phyloP scores from a whole-genome alignment of 2,797 vertebrate species.

The Pteropus rufus region DNA sequence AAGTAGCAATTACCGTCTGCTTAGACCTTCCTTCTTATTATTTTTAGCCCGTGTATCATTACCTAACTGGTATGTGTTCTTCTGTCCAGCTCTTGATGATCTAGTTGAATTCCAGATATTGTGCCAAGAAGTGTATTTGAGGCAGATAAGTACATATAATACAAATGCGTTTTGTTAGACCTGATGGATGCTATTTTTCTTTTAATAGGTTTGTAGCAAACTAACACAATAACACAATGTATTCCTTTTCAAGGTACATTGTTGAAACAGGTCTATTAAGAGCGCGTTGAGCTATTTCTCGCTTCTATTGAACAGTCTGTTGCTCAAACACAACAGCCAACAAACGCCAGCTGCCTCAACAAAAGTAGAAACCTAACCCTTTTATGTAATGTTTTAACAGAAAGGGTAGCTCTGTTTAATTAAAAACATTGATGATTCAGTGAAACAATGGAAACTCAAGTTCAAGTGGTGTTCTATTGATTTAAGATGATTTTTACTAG shows the following conservation, averaged over 20 bases:
- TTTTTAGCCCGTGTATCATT: constrained; percentile 67
- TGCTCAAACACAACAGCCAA: constrained; percentile 78
- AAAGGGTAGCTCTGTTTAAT: constrained; percentile 75
- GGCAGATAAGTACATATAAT: constrained; percentile 77
- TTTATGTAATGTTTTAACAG: constrained; percentile 71
- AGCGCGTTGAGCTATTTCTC: constrained; percentile 58
- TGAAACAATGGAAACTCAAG: constrained; percentile 72
- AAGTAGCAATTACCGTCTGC: constrained; percentile 41
- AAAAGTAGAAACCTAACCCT: constrained; percentile 71
- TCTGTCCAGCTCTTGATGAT: constrained; percentile 69
- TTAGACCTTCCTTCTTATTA: constrained; percentile 57
- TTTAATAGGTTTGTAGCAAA: constrained; percentile 76
- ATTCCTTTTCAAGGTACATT: constrained; percentile 74
- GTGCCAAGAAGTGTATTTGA: constrained; percentile 79
- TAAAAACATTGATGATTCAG: constrained; percentile 76
- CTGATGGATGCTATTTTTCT: constrained; percentile 76
- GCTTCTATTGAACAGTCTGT: constrained; percentile 66
- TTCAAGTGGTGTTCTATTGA: constrained; percentile 72
- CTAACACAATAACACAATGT: constrained; percentile 54
- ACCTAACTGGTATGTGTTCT: constrained; percentile 68
- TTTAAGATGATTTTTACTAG: constrained; percentile 71
- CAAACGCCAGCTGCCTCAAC: constrained; percentile 75
- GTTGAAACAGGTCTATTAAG: constrained; percentile 68
- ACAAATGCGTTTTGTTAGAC: constrained; percentile 77
- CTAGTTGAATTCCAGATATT: constrained; percentile 76